A percentile compares a stretch with the other conserved stretches of the same genome.
These are phyloP conservation scores for Caerostris extrusa DNA, from an alignment of 1,140 invertebrate species.

Conservation along the genomic window DNA sequence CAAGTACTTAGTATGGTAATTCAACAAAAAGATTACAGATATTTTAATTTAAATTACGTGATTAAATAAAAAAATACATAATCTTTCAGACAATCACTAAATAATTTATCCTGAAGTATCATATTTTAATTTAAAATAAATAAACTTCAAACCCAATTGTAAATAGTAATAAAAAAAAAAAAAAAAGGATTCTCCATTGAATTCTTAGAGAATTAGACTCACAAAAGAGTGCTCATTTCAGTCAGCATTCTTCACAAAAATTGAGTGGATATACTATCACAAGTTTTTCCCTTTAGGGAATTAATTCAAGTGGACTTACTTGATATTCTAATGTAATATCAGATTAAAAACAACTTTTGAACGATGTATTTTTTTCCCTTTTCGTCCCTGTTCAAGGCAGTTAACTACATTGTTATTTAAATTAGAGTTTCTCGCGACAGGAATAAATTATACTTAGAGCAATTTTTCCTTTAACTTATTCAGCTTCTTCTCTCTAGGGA, in stretches of 20 bases:
- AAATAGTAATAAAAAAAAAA: background rate
- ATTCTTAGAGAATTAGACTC: background rate
- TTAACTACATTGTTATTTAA: slow-evolving; percentile 61
- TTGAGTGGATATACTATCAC: background rate
- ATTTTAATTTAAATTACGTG: too few relatives aligned
- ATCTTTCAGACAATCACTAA: background rate
- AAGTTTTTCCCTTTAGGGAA: background rate
- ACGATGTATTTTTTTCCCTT: background rate
- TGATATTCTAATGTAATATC: slow-evolving; percentile 11
- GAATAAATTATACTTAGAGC: slow-evolving; percentile 46
- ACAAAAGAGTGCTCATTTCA: background rate
- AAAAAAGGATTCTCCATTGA: too few relatives aligned
- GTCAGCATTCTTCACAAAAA: background rate
- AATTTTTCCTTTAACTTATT: slow-evolving; percentile 46
- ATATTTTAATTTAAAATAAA: slow-evolving; percentile 12
- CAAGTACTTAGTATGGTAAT: too few relatives aligned
- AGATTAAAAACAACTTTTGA: slow-evolving; percentile 54
- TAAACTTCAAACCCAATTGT: background rate
- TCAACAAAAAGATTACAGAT: too few relatives aligned
- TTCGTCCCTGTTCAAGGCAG: background rate
- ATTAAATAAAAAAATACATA: background rate
- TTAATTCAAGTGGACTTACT: slow-evolving; percentile 38
- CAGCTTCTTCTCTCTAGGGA: background rate
- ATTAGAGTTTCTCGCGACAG: slow-evolving; percentile 4
- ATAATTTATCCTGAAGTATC: background rate